Conservation (phyloP, 1,140 invertebrate genomes). For the Trachymyrmex cornetzi region DNA sequence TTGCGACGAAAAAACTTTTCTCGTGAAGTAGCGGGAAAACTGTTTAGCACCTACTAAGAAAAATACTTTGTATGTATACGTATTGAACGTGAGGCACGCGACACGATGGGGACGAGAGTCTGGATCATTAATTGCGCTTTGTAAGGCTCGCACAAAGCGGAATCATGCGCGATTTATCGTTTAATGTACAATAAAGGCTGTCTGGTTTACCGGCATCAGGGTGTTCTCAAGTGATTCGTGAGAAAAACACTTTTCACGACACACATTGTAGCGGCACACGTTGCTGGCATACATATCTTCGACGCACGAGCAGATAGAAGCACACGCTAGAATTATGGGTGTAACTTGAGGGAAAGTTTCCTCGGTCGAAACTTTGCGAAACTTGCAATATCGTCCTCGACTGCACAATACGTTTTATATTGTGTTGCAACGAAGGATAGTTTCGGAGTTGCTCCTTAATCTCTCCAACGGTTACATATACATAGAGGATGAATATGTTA, state of each 20-base stretch:
- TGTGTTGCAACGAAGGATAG: constrained; percentile 12
- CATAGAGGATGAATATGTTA: neutral
- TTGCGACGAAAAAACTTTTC: neutral
- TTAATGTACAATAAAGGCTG: neutral
- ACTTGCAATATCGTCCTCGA: constrained; percentile 25
- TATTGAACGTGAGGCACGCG: constrained; percentile 23
- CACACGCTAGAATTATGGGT: constrained; percentile 21
- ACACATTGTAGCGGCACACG: neutral
- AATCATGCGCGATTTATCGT: constrained; percentile 39
- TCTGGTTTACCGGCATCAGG: neutral
- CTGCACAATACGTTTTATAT: constrained; percentile 45
- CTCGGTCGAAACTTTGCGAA: constrained; percentile 17
- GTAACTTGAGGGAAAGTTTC: constrained; percentile 26
- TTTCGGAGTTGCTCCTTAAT: constrained; percentile 32
- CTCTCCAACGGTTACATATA: neutral
- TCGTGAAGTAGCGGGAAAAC: constrained; percentile 16
- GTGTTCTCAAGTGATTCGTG: constrained; percentile 9
- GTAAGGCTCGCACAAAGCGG: constrained; percentile 32
- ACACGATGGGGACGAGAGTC: constrained; percentile 39
- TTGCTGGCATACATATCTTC: neutral
- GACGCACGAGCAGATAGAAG: neutral
- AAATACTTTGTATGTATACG: neutral
- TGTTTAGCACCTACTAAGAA: constrained; percentile 7
- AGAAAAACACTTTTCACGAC: constrained; percentile 15
- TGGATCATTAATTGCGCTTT: constrained; percentile 50